Evolutionary conservation across 1,140 invertebrate genomes (phyloP).

Genomic region (Bradynema listronoti): DNA sequence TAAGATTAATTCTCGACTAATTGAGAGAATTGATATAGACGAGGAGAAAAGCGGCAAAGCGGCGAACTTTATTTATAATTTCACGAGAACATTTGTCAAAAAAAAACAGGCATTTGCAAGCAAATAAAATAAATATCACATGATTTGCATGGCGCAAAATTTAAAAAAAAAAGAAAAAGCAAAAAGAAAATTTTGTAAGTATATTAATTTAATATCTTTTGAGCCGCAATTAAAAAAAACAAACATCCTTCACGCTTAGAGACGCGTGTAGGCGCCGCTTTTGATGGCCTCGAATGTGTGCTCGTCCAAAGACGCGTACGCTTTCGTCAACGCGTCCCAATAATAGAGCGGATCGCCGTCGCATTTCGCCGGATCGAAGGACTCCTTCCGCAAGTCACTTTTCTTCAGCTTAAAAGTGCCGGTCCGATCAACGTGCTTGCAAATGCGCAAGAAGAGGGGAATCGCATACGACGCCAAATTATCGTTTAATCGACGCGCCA

Average conservation of each 20-base stretch:
- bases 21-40: no score
- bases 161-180: no score
- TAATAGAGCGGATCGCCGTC: constrained; percentile 35
- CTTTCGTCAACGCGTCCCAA: constrained; percentile 28
- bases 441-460: constrained; percentile 44
- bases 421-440: constrained; percentile 40
- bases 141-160: no score
- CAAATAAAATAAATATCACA: no score
- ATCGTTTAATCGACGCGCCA: constrained; percentile 22
- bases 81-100: no score
- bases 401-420: constrained; percentile 48
- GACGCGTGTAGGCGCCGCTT: constrained; percentile 28
- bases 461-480: constrained; percentile 37
- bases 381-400: constrained; percentile 31
- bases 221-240: no score
- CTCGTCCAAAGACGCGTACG: constrained; percentile 21
- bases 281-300: constrained; percentile 34
- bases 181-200: no score
- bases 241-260: constrained; percentile 11
- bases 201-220: no score
- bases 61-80: no score
- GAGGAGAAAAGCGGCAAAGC: no score
- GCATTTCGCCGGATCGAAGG: constrained; percentile 35
- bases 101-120: no score
- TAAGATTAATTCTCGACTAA: no score